Conservation (phyloP, 1,140 invertebrate species). For the Neodiprion lecontei region DNA sequence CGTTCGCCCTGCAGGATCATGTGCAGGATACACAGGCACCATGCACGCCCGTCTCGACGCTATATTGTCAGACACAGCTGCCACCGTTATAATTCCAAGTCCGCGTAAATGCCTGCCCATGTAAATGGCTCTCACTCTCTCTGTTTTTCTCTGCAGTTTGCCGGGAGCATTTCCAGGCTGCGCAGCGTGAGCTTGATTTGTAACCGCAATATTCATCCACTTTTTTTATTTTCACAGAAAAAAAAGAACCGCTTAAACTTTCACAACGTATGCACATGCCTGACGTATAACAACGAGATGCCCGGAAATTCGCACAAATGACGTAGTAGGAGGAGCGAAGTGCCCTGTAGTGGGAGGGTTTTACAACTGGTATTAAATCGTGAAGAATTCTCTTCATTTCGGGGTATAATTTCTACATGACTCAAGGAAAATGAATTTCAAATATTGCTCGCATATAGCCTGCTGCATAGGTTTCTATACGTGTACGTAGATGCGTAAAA, state of each 20-base stretch:
- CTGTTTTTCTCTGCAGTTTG: too few species aligned
- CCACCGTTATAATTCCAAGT: neutral
- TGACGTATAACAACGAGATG: too few species aligned
- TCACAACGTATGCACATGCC: too few species aligned
- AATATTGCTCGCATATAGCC: neutral
- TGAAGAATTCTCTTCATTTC: neutral
- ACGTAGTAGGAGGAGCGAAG: too few species aligned
- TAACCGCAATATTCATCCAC: neutral
- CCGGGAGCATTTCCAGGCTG: neutral
- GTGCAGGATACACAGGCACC: neutral
- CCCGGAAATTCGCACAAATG: neutral
- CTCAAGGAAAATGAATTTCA: slow-evolving; percentile 1
- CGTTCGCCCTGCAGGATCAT: neutral
- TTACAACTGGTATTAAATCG: too few species aligned
- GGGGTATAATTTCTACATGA: neutral
- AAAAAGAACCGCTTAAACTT: too few species aligned
- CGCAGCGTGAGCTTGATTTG: neutral
- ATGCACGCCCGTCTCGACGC: neutral
- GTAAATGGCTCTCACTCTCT: too few species aligned
- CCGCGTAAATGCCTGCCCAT: too few species aligned
- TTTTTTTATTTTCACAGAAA: neutral
- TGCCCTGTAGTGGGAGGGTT: too few species aligned
- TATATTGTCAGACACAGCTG: neutral
- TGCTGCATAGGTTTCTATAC: neutral
- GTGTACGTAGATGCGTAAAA: neutral